Evolutionary conservation across 2,888 invertebrate genomes (phyloP).

Genomic region (Epirrhoe alternata): DNA sequence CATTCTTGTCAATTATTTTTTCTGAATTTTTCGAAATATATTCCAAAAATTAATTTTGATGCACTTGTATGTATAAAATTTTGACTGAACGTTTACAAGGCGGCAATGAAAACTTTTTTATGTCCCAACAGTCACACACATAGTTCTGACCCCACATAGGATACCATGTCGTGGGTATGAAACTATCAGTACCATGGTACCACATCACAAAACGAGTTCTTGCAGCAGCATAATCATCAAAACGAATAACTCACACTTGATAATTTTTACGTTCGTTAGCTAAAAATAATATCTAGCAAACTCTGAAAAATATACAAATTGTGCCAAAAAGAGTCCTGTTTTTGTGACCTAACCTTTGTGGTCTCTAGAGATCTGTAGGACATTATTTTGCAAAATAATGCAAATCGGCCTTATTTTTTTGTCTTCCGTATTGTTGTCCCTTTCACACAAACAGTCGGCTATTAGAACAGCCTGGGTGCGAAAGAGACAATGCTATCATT

Average conservation of each 20-base stretch:
- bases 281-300: too few relatives aligned
- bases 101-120: conserved; percentile 19
- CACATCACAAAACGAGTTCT: background rate
- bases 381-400: background rate
- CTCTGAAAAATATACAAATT: too few relatives aligned
- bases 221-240: background rate
- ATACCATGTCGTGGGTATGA: background rate
- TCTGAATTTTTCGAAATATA: conserved; percentile 18
- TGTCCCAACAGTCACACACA: background rate
- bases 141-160: background rate
- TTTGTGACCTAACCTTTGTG: background rate
- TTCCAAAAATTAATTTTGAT: conserved; percentile 25
- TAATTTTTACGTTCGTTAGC: too few relatives aligned
- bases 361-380: background rate
- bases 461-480: background rate
- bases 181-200: background rate
- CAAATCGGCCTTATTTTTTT: background rate
- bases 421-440: background rate
- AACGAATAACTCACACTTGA: background rate
- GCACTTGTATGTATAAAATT: conserved; percentile 40
- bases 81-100: conserved; percentile 40
- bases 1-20: conserved; percentile 26
- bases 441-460: background rate
- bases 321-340: too few relatives aligned
- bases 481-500: conserved; percentile 11